phyloP scores from a whole-genome alignment of 2,888 invertebrate genomes.

The Ptychoptera albimana region DNA sequence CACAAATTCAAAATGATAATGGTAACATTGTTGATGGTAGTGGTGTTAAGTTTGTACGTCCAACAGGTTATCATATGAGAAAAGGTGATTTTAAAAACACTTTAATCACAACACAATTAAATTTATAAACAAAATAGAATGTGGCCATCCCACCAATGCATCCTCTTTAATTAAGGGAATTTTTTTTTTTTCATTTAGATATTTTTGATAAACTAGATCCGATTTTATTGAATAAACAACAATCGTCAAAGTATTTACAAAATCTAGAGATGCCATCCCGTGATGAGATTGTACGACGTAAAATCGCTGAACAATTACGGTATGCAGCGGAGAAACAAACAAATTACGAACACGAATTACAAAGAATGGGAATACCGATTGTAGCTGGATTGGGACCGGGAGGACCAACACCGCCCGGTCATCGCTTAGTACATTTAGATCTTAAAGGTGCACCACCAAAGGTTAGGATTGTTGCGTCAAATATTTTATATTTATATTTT shows the following conservation, averaged over 20 bases:
- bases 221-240: not conserved
- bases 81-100: not conserved
- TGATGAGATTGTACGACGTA: conserved; percentile 25
- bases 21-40: not conserved
- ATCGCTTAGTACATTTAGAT: conserved; percentile 55
- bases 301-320: conserved; percentile 24
- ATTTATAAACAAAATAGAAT: no score
- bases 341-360: conserved; percentile 26
- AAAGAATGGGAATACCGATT: conserved; percentile 28
- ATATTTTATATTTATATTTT: not conserved
- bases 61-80: conserved; percentile 10
- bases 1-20: not conserved
- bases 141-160: no score
- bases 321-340: conserved; percentile 23
- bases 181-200: no score
- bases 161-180: no score
- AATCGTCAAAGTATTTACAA: conserved; percentile 15
- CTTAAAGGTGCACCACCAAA: conserved; percentile 63
- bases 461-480: no score
- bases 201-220: not conserved
- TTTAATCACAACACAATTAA: no score
- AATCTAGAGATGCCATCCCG: conserved; percentile 27
- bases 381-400: conserved; percentile 28
- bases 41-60: conserved; percentile 11
- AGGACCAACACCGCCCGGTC: conserved; percentile 24